Evolutionary conservation across 2,113 vertebrate species (phyloP), one percentile per base, ranked within the genome.

Genomic region (Zapornia atra): DNA sequence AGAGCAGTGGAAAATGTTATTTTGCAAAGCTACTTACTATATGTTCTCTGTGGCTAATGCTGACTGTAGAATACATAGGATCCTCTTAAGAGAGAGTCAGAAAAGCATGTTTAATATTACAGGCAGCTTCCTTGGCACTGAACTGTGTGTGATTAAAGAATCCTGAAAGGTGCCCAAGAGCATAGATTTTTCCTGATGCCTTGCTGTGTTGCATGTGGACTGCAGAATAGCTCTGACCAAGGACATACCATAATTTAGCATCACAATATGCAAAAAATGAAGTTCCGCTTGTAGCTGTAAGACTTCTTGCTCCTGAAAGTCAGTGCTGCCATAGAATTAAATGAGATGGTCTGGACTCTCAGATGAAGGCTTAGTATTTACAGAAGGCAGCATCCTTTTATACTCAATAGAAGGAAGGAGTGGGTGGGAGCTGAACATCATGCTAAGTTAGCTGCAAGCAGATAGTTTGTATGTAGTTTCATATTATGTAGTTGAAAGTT

Each of bases 401-500:
- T 18, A 6, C 7, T 7, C 16, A 51, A 64, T 42, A 54, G 73
- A 68, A 72, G 38, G 34, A 63, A 63, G 40, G 29, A 57, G 21
- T 33, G 61, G 34, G 36, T 86, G 38, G 50, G 24, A 91, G 9
- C 15, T 44, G 61, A 64, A 10, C 31, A 16, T 21, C 5, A 5
- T 54, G 22, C 28, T 25, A 33, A 57, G 44, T 50, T 28, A 53
- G 18, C 22, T 53, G 5, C 38, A 56, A 78, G 33, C 46, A 61
- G 59, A 38, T 26, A 53, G 8, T 61, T 70, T 44, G 3, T 6
- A 1, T 0, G 0, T 9, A 28, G 19, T 9, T 65, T 51, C 60
- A 64, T 10, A 6, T 48, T 25, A 9, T 12, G 4, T 5, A 34
- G 22, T 3, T 82, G 28, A 26, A 79, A 61, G 31, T 10, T 70